Conservation (phyloP, 2,888 invertebrate genomes). For the Acanthosoma haemorrhoidale region DNA sequence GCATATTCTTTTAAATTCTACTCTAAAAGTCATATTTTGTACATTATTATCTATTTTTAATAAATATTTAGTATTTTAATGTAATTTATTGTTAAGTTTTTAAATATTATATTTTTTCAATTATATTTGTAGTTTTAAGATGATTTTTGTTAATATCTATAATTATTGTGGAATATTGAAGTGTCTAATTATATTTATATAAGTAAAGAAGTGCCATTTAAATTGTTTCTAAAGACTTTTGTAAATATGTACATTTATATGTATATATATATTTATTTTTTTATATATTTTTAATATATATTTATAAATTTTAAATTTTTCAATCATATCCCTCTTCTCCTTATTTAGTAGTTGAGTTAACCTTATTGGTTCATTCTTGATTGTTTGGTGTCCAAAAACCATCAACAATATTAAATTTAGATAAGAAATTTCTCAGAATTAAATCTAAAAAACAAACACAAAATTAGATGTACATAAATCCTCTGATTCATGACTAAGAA, state of each 20-base stretch:
- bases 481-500: no score
- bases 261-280: conserved; percentile 10
- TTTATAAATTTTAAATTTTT: background rate
- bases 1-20: background rate
- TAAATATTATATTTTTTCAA: conserved; percentile 1
- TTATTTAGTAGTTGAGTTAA: no score
- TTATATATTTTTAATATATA: background rate
- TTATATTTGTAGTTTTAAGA: background rate
- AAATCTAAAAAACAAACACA: no score
- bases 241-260: conserved; percentile 7
- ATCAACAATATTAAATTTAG: no score
- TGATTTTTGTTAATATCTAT: background rate
- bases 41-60: background rate
- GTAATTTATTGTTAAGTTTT: background rate
- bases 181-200: background rate
- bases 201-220: background rate
- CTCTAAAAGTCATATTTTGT: background rate
- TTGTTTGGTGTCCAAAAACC: no score
- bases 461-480: no score
- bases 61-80: background rate
- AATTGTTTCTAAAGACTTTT: no score
- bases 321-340: no score
- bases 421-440: no score
- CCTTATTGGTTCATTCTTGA: no score
- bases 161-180: background rate